A percentile compares a stretch with the other conserved stretches of the same genome.
These are phyloP conservation scores for Drosophila malerkotliana DNA, from an alignment of 1,140 invertebrate genomes.

Conservation along the genomic window DNA sequence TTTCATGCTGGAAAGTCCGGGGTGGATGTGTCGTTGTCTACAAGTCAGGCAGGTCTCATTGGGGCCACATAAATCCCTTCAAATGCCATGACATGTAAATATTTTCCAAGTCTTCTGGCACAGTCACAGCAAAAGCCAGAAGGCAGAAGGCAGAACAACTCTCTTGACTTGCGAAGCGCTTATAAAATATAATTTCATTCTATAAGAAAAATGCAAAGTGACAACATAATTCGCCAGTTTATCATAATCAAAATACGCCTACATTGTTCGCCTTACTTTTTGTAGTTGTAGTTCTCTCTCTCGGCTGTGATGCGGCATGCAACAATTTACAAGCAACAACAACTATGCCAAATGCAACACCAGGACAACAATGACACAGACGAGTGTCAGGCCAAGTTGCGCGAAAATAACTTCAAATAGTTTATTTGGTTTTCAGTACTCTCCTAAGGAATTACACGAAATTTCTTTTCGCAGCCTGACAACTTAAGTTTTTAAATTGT, in stretches of 20 bases:
- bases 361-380: constrained; percentile 74
- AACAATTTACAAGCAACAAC: constrained; percentile 59
- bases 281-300: constrained; percentile 26
- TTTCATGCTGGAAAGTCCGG: constrained; percentile 60
- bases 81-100: constrained; percentile 76
- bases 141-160: constrained; percentile 21
- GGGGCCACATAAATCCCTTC: constrained; percentile 76
- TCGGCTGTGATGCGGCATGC: constrained; percentile 17
- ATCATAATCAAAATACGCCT: constrained; percentile 83
- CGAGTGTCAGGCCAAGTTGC: constrained; percentile 73
- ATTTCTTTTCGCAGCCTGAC: constrained; percentile 51
- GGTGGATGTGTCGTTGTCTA: constrained; percentile 42
- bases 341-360: constrained; percentile 29
- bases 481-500: constrained; percentile 48
- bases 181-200: constrained; percentile 82
- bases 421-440: constrained; percentile 38
- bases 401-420: constrained; percentile 80
- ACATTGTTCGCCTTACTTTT: constrained; percentile 63
- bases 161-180: constrained; percentile 45
- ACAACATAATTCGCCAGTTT: constrained; percentile 84
- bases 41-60: constrained; percentile 52
- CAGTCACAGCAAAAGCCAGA: constrained; percentile 29
- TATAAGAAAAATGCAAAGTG: constrained; percentile 83
- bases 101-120: constrained; percentile 59
- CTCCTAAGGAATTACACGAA: constrained; percentile 43